These are phyloP conservation scores for Himantopus leucocephalus DNA, from an alignment of 2,113 vertebrate genomes.

Conservation along the genomic window DNA sequence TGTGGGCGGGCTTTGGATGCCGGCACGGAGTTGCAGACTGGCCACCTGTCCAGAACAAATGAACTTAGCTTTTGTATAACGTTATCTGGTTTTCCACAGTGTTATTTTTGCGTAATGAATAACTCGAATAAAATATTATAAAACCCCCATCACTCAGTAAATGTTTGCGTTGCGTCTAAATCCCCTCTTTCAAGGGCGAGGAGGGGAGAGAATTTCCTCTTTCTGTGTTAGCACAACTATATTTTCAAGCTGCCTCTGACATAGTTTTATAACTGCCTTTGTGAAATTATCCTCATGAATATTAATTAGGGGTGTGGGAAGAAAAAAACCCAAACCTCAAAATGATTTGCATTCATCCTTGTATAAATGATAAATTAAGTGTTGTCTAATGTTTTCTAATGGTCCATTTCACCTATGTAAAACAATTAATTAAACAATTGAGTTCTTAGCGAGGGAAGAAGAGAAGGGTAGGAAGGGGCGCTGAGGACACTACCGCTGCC, in stretches of 20 bases:
- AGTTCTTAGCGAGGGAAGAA: neutral
- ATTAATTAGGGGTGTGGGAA: slow-evolving; percentile 73
- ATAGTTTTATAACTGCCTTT: slow-evolving; percentile 74
- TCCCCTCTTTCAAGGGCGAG: neutral
- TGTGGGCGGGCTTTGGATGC: slow-evolving; percentile 79
- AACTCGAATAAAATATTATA: slow-evolving; percentile 76
- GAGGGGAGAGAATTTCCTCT: slow-evolving; percentile 8
- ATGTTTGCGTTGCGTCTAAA: slow-evolving; percentile 30
- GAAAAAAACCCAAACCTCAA: slow-evolving; percentile 36
- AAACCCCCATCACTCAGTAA: slow-evolving; percentile 27
- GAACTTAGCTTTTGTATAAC: slow-evolving; percentile 76
- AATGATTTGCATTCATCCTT: slow-evolving; percentile 62
- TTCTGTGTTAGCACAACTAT: neutral
- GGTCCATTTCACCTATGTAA: slow-evolving; percentile 45
- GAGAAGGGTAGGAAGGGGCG: neutral
- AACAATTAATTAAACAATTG: slow-evolving; percentile 45
- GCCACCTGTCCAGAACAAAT: slow-evolving; percentile 89
- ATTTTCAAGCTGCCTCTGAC: slow-evolving; percentile 41
- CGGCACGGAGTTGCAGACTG: slow-evolving; percentile 63
- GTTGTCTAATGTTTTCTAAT: slow-evolving; percentile 53
- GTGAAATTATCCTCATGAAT: slow-evolving; percentile 79
- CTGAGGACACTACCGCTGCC: neutral
- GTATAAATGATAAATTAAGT: slow-evolving; percentile 66
- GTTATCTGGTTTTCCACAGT: slow-evolving; percentile 66
- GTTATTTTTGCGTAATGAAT: slow-evolving; percentile 72